Conservation (phyloP, 2,888 invertebrate species). For the Tromatobia lineatoria region DNA sequence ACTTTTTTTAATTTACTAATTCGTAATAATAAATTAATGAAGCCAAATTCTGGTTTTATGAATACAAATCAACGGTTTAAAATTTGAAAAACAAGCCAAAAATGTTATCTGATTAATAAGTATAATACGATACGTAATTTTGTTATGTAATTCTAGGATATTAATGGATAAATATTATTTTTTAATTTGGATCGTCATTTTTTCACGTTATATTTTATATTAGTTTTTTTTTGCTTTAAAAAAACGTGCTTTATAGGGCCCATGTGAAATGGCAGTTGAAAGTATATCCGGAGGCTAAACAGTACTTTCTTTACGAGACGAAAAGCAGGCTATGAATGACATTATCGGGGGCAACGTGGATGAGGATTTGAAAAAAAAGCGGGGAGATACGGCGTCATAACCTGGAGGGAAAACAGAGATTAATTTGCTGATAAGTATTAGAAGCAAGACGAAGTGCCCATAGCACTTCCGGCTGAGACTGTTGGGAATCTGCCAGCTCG, state of each 20-base stretch:
- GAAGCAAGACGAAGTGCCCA: constrained; percentile 43
- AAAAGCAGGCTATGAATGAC: constrained; percentile 52
- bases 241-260: constrained; percentile 13
- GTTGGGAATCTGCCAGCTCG: constrained; percentile 19
- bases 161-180: background rate
- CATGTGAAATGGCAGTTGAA: background rate
- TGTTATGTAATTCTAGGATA: background rate
- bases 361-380: constrained; percentile 23
- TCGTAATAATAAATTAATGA: too few relatives aligned
- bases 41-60: too few relatives aligned
- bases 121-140: background rate
- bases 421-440: constrained; percentile 66
- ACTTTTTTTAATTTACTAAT: too few relatives aligned
- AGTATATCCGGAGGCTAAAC: constrained; percentile 27
- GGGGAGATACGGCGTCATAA: constrained; percentile 53
- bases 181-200: background rate
- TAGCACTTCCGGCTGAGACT: constrained; percentile 9
- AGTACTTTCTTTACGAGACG: constrained; percentile 6
- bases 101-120: too few relatives aligned
- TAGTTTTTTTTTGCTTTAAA: background rate
- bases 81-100: too few relatives aligned
- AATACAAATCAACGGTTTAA: too few relatives aligned
- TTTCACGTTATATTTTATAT: background rate
- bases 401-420: constrained; percentile 65
- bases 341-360: constrained; percentile 35